These are phyloP conservation scores for Drosophila crucigera DNA, from an alignment of 2,888 invertebrate genomes.

Conservation along the genomic window DNA sequence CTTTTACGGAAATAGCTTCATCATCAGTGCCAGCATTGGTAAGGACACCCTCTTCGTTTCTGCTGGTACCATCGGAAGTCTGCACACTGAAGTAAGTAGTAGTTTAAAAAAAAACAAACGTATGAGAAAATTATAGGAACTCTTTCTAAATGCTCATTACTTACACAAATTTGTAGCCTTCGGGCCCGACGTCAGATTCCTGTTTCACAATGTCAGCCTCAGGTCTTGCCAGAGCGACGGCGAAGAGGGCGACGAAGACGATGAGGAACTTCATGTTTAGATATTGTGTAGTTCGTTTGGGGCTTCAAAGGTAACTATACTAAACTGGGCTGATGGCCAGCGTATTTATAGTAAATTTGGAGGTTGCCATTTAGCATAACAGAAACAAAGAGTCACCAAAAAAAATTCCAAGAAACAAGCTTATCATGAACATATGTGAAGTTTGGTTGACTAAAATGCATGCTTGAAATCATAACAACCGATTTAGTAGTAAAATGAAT, in stretches of 20 bases:
- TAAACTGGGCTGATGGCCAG: constrained; percentile 13
- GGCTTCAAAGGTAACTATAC: constrained; percentile 55
- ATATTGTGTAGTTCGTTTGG: constrained; percentile 42
- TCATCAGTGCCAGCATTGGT: constrained; percentile 84
- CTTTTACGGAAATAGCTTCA: constrained; percentile 64
- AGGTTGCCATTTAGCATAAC: constrained; percentile 24
- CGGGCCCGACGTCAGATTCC: too few relatives aligned
- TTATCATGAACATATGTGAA: constrained; percentile 10
- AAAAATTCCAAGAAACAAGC: constrained; percentile 40
- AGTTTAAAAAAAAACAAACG: background rate
- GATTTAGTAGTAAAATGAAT: constrained; percentile 36
- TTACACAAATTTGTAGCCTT: background rate
- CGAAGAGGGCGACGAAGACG: constrained; percentile 77
- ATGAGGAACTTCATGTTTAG: constrained; percentile 77
- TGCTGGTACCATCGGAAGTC: constrained; percentile 85
- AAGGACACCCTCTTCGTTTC: too few relatives aligned
- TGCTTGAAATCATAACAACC: constrained; percentile 17
- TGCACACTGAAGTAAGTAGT: background rate
- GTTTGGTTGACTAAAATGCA: constrained; percentile 26
- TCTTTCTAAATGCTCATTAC: constrained; percentile 68
- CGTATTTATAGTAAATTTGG: constrained; percentile 39
- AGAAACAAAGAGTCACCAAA: constrained; percentile 12
- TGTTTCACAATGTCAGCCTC: accelerated
- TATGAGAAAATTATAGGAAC: accelerated
- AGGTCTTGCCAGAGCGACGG: constrained; percentile 42